phyloP scores from a whole-genome alignment of 2,797 vertebrate species.

The Acropternis orthonyx region DNA sequence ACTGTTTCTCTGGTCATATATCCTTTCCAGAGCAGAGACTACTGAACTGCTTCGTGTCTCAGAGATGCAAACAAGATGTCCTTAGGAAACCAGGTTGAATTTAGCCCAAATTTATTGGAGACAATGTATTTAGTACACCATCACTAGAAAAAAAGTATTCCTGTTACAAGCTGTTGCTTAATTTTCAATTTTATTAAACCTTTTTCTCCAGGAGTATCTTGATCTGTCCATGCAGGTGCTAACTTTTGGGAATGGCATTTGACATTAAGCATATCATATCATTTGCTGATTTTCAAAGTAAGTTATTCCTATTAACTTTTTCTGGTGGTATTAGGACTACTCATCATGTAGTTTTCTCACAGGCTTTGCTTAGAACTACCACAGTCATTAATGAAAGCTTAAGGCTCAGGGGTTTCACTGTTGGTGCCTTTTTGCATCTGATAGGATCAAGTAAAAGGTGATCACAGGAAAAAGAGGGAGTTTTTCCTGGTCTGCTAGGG shows the following conservation, averaged over 20 bases:
- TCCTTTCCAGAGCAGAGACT: not conserved
- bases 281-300: not conserved
- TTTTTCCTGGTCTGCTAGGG: not conserved
- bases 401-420: not conserved
- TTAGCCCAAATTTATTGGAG: not conserved
- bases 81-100: not conserved
- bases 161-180: not conserved
- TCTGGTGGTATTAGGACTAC: not conserved
- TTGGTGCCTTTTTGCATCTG: not conserved
- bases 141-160: not conserved
- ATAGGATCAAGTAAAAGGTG: not conserved
- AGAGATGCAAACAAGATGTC: not conserved
- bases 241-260: not conserved
- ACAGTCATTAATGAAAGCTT: not conserved
- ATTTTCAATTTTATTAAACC: not conserved
- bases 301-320: not conserved
- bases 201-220: not conserved
- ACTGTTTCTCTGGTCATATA: not conserved
- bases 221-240: not conserved
- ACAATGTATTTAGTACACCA: not conserved
- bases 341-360: not conserved
- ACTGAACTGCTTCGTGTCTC: accelerated
- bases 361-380: not conserved
- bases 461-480: not conserved
- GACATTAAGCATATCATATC: not conserved